These are phyloP conservation scores for Brienomyrus longianalis DNA, from an alignment of 2,113 vertebrate species.

Conservation along the genomic window DNA sequence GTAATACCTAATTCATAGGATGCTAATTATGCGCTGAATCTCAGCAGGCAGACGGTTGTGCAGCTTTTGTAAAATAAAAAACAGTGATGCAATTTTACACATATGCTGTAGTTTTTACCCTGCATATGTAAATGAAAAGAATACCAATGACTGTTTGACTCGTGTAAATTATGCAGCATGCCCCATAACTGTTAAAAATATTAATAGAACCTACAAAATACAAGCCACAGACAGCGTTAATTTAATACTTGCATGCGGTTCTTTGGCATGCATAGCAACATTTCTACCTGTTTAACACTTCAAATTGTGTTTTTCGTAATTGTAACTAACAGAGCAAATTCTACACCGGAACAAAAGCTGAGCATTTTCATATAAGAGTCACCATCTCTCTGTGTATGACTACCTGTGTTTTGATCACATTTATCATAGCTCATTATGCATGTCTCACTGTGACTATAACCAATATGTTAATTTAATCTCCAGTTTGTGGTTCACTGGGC, in stretches of 20 bases:
- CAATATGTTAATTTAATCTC: conserved; percentile 6
- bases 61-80: not conserved
- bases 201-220: not conserved
- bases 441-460: not conserved
- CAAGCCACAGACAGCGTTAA: not conserved
- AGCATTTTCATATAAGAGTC: not conserved
- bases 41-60: not conserved
- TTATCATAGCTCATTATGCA: not conserved
- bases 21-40: not conserved
- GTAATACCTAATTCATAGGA: not conserved
- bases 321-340: not conserved
- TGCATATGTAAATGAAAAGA: not conserved
- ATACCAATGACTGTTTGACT: not conserved
- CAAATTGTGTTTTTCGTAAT: not conserved
- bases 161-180: not conserved
- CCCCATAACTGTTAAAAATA: not conserved
- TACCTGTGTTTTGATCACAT: not conserved
- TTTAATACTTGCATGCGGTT: not conserved
- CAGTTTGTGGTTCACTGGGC: not conserved
- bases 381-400: not conserved
- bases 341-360: not conserved
- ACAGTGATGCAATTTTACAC: not conserved
- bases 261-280: not conserved
- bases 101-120: not conserved
- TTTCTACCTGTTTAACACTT: not conserved